Evolutionary conservation across 2,888 invertebrate genomes (phyloP).

Genomic region (Clusia tigrina): DNA sequence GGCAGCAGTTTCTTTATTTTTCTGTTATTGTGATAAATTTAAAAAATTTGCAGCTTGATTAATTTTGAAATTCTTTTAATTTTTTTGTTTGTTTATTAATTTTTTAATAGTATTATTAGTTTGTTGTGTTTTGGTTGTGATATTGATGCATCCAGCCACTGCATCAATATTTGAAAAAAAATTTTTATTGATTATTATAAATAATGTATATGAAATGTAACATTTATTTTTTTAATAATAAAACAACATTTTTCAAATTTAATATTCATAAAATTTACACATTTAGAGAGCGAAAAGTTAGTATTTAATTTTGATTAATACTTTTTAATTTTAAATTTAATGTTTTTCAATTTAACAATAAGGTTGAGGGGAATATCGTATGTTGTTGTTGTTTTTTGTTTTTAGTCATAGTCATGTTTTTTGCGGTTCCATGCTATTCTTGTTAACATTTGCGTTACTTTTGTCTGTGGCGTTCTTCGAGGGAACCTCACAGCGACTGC

Average conservation of each 20-base stretch:
- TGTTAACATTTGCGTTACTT: background rate
- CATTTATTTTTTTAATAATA: background rate
- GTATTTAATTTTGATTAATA: background rate
- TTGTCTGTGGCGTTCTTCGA: background rate
- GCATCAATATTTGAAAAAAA: constrained; percentile 24
- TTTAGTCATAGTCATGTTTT: background rate
- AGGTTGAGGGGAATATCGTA: constrained; percentile 6
- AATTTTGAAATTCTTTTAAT: background rate
- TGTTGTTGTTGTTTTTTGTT: constrained; percentile 19
- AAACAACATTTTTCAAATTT: no score
- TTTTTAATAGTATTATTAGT: background rate
- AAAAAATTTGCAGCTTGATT: background rate
- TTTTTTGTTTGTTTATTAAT: constrained; percentile 11
- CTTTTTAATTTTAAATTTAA: background rate
- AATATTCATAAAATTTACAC: background rate
- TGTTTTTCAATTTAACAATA: background rate
- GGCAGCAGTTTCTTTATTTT: background rate
- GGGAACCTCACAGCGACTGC: background rate
- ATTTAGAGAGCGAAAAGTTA: background rate
- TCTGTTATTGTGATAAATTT: background rate
- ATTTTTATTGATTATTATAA: background rate
- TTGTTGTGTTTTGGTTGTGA: background rate
- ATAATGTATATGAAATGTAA: background rate
- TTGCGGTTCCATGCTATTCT: background rate
- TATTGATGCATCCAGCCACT: constrained; percentile 35